Base-by-base conservation (phyloP, 2,888 invertebrate genomes). In the Himalopsyche kuldschensis region DNA sequence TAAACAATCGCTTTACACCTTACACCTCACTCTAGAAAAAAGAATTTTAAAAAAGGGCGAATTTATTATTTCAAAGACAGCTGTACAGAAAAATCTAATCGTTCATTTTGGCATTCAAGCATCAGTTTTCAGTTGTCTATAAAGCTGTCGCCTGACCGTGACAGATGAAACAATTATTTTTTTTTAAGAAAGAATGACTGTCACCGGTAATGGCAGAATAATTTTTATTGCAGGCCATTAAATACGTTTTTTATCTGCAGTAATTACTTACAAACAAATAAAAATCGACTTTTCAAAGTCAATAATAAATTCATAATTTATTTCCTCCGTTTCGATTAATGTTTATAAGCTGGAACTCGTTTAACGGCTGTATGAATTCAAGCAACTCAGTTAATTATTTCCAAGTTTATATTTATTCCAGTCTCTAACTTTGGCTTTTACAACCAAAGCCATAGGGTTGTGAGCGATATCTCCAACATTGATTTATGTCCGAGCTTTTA, bases 401-500 rank as follows among this genome's bases (percentile, higher is more conserved):
- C 76, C 32, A 76, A 76, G 76, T 41, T 76, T 41, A 76, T 76
- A 41, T 76, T 76, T 76, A 76, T 76, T 76, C 76, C 41, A 41
- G 32, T 32, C 32, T 32, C 76, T 41, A 76, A 76, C 76, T 76
- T 76, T 41, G 76, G 76, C 76, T 76, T 35, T 35, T 76, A 76
- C 76, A 76, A 76, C 35, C 35, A 76, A 76, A 41, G 69, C 69
- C 69, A 69, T 35, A 76, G 76, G 76, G 76, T 24, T 76, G 76
- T 24, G 24, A 76, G 76, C 20, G 76, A 76, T 76, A 76, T 76
- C 76, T 76, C 76, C 76, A 41, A 41, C 35, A 17, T 35, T 76
- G 76, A 76, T 76, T 76, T 76, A 76, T 76, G 69, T 69, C 41
- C 76, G 76, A 76, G 76, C 76, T 76, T 69, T 69, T 69, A 24